Conservation (phyloP, 2,888 invertebrate species). For the Escarpia spicata region DNA sequence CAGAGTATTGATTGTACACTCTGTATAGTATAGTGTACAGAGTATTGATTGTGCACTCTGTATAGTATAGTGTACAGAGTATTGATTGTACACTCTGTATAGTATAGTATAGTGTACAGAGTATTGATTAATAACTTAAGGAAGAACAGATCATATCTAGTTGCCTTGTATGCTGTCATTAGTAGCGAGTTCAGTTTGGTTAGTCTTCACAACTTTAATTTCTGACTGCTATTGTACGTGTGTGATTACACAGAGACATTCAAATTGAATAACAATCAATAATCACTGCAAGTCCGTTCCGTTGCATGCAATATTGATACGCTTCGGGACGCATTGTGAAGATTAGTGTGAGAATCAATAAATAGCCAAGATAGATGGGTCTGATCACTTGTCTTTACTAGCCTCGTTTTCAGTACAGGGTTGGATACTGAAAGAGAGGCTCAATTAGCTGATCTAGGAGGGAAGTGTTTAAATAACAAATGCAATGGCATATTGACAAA, state of each 20-base stretch:
- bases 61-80: too few species aligned
- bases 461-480: neutral
- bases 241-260: neutral
- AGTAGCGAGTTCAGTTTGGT: neutral
- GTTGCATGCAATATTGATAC: constrained; percentile 8
- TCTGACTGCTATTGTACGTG: neutral
- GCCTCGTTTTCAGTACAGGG: neutral
- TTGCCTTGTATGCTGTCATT: neutral
- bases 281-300: neutral
- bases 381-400: neutral
- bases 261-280: neutral
- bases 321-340: neutral
- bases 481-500: neutral
- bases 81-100: too few species aligned
- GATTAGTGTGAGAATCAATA: constrained; percentile 5
- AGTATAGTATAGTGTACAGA: neutral
- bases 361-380: neutral
- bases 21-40: too few species aligned
- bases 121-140: neutral
- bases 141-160: neutral
- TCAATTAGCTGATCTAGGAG: neutral
- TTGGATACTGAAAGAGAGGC: neutral
- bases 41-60: too few species aligned
- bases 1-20: neutral
- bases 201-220: neutral